Base-by-base conservation (phyloP, 2,888 invertebrate genomes). In the Amphipyra tragopoginis region DNA sequence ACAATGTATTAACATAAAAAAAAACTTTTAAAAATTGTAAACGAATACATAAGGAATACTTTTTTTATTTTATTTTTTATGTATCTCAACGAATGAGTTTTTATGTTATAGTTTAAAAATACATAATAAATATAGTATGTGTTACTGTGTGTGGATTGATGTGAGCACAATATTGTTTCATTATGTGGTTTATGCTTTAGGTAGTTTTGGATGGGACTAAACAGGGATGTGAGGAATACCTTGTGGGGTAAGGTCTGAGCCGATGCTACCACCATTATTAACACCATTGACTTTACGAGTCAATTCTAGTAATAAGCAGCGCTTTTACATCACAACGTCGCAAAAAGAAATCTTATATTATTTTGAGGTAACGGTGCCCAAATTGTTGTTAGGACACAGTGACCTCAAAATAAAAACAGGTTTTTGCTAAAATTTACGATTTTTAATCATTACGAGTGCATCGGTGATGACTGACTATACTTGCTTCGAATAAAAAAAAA, bases 101-200 rank as follows among this genome's bases (percentile, higher is more conserved):
- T 85, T 84, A 88, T 89, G 88, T 85, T 88, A 87, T 75, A 80
- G 72, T 79, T 75, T 77, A 82, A 82, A 74, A 79, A 80, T 79
- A 83, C 83, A 84, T 81, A 79, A 82, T 83, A 88, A 84, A 85
- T 87, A 85, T 87, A 85, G 82, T 87, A 86, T 88, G 83, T 90
- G 86, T 89, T 84, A 81, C 72, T 84, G 88, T 86, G 89, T 87
- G 90, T 92, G 89, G 85, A 80, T 91, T 87, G 85, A 88, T 90
- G 91, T 92, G 90, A 91, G 91, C 93, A 93, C 93, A 93, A 93
- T 88, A 84, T 86, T 84, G 84, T 84, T 86, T 84, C 86, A 84
- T 86, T 87, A 83, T 74, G 82, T 89, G 81, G 84, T 84, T 83
- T 85, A 88, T 83, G 91, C 90, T 92, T 91, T 86, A 86, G 79